Evolutionary conservation across 2,888 invertebrate species (phyloP).

Genomic region (Leucoptera coffeella): DNA sequence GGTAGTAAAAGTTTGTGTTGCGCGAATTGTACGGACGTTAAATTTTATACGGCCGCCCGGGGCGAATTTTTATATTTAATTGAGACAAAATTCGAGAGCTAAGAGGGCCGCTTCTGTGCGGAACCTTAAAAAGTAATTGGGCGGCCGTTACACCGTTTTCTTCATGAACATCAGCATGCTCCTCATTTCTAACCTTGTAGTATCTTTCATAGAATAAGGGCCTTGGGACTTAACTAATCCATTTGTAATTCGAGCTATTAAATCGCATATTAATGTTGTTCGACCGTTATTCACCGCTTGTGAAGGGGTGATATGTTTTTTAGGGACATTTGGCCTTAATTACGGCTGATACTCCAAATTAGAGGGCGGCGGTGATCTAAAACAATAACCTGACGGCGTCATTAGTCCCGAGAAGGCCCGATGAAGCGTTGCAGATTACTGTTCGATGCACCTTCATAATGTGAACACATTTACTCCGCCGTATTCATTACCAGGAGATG

Average conservation of each 20-base stretch:
- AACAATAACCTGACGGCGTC: constrained; percentile 41
- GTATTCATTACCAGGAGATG: constrained; percentile 20
- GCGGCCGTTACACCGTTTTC: constrained; percentile 43
- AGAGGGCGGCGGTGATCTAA: constrained; percentile 45
- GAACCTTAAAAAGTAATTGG: constrained; percentile 47
- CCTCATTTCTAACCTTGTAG: too few relatives aligned
- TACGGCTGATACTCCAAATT: constrained; percentile 34
- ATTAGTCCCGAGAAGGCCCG: constrained; percentile 16
- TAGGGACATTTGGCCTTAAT: too few relatives aligned
- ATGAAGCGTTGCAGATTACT: constrained; percentile 19
- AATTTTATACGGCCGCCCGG: constrained; percentile 46
- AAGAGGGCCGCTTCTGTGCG: constrained; percentile 44
- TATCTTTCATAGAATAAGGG: too few relatives aligned
- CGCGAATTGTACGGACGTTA: constrained; percentile 51
- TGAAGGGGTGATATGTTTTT: constrained; percentile 29
- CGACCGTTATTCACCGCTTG: background rate
- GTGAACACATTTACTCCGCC: constrained; percentile 30
- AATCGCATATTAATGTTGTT: too few relatives aligned
- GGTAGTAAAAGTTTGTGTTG: constrained; percentile 51
- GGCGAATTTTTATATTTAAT: constrained; percentile 49
- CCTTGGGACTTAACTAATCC: too few relatives aligned
- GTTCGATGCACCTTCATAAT: constrained; percentile 29
- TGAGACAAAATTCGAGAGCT: constrained; percentile 44
- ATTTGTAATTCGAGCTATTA: too few relatives aligned
- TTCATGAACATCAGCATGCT: constrained; percentile 33